Conservation (phyloP, 2,797 vertebrate genomes). For the Rhynchotus rufescens region DNA sequence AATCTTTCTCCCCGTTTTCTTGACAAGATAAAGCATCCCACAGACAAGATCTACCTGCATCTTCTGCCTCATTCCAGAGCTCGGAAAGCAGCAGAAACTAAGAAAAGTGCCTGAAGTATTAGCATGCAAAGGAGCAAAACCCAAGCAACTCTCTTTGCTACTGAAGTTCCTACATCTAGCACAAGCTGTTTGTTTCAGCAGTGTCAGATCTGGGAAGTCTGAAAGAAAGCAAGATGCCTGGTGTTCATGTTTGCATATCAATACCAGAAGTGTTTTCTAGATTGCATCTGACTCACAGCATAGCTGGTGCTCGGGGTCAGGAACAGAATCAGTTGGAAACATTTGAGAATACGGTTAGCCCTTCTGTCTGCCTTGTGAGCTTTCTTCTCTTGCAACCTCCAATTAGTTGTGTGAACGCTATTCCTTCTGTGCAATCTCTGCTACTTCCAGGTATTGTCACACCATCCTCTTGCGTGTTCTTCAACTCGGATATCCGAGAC, state of each 20-base stretch:
- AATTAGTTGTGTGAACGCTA: not conserved
- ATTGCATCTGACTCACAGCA: not conserved
- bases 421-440: not conserved
- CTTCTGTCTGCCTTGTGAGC: not conserved
- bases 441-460: not conserved
- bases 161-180: not conserved
- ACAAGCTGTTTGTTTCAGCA: not conserved
- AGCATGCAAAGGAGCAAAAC: not conserved
- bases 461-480: not conserved
- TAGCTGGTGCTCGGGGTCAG: not conserved
- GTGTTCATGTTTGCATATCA: constrained; percentile 12
- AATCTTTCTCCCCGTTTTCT: not conserved
- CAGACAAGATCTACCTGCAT: not conserved
- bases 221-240: not conserved
- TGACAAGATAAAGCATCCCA: not conserved
- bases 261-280: not conserved
- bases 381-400: not conserved
- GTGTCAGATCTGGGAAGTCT: not conserved
- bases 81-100: not conserved
- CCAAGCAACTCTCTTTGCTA: not conserved
- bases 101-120: not conserved
- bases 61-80: not conserved
- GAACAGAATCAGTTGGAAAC: not conserved
- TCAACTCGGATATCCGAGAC: not conserved
- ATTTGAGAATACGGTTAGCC: not conserved